phyloP scores from a whole-genome alignment of 2,888 invertebrate genomes.

The Calameuta filiformis region DNA sequence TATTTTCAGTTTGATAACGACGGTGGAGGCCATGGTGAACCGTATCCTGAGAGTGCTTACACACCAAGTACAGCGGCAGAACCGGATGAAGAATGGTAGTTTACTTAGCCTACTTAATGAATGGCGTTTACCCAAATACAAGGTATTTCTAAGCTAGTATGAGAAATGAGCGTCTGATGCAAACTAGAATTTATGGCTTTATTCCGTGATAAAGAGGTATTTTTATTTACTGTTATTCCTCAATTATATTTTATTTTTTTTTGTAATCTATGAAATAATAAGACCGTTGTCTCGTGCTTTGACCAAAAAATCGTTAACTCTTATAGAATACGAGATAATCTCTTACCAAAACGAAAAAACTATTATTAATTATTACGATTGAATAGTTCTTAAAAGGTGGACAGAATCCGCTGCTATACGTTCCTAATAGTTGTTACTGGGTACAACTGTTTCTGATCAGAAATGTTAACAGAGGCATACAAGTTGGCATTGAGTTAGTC shows the following conservation, averaged over 20 bases:
- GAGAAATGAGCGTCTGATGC: background rate
- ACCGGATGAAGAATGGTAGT: slow-evolving; percentile 71
- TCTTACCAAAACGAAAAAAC: background rate
- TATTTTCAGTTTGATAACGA: slow-evolving; percentile 36
- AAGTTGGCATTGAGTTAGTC: background rate
- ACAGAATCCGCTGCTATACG: background rate
- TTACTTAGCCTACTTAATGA: background rate
- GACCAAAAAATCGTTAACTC: background rate
- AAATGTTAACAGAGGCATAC: background rate
- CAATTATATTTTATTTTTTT: background rate
- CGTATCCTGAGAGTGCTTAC: slow-evolving; percentile 23
- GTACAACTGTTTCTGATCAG: background rate
- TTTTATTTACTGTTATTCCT: background rate
- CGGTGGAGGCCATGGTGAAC: slow-evolving; percentile 45
- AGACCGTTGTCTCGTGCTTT: background rate
- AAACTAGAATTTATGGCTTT: background rate
- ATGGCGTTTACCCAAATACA: background rate
- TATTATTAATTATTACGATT: background rate
- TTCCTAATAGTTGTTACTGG: background rate
- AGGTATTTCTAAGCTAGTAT: background rate
- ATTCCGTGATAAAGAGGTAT: background rate
- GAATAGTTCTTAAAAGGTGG: background rate
- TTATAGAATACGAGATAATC: background rate
- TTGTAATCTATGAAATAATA: background rate
- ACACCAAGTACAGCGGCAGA: slow-evolving; percentile 57